Evolutionary conservation across 1,140 invertebrate species (phyloP).

Genomic region (Drosophila sucinea): DNA sequence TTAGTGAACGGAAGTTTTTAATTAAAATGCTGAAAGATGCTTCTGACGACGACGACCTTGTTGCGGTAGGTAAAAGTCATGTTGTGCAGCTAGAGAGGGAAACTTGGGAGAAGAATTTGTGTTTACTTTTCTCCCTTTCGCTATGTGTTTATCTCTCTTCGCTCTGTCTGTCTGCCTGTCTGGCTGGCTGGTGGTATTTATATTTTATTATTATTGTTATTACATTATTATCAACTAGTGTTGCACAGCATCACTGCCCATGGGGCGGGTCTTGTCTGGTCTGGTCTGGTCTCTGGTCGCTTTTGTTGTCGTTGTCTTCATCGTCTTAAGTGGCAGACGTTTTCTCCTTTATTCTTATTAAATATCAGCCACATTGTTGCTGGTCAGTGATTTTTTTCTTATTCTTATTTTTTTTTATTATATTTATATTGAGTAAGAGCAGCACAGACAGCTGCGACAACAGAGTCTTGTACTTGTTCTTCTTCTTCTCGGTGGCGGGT

Average conservation of each 20-base stretch:
- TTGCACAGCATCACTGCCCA: constrained; percentile 17
- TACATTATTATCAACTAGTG: constrained; percentile 52
- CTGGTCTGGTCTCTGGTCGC: background rate
- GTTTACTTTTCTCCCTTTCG: background rate
- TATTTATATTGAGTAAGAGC: constrained; percentile 17
- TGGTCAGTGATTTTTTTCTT: constrained; percentile 76
- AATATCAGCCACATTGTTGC: constrained; percentile 73
- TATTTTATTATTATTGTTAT: constrained; percentile 52
- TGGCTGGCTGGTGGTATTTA: constrained; percentile 15
- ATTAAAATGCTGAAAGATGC: constrained; percentile 40
- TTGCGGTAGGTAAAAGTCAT: constrained; percentile 53
- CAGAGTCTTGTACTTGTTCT: constrained; percentile 27
- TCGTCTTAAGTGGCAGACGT: constrained; percentile 28
- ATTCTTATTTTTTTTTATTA: constrained; percentile 8
- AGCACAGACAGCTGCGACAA: constrained; percentile 7
- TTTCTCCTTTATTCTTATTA: constrained; percentile 60
- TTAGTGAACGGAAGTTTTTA: constrained; percentile 66
- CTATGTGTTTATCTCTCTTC: background rate
- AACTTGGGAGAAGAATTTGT: background rate
- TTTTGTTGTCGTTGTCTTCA: constrained; percentile 13
- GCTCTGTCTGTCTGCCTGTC: background rate
- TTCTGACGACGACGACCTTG: constrained; percentile 49
- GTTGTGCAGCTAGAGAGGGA: background rate
- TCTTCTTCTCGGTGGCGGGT: constrained; percentile 53
- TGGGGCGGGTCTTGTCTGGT: background rate